Conservation (phyloP, 2,113 vertebrate species). For the Periophthalmodon schlosseri region DNA sequence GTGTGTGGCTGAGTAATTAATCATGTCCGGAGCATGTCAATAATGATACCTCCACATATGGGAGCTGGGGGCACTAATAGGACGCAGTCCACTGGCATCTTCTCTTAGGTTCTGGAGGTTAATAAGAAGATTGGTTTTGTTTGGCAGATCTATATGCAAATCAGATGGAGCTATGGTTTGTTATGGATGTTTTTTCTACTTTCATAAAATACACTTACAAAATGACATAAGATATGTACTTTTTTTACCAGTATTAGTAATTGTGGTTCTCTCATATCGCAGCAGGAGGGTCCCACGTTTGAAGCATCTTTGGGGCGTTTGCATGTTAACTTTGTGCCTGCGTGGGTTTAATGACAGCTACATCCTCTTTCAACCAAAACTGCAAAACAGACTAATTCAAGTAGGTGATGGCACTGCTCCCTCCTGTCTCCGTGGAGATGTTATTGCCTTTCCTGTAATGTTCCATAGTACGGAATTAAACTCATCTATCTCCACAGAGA, state of each 20-base stretch:
- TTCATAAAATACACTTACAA: neutral
- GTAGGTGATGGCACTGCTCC: too few species aligned
- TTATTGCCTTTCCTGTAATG: too few species aligned
- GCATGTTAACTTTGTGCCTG: neutral
- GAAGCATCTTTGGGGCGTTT: neutral
- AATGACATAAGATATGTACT: neutral
- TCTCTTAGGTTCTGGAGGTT: constrained; percentile 35
- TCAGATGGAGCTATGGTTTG: constrained; percentile 14
- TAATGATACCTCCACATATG: constrained; percentile 41
- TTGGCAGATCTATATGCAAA: constrained; percentile 47
- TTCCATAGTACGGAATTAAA: too few species aligned
- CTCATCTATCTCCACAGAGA: too few species aligned
- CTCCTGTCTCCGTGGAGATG: too few species aligned
- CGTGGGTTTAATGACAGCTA: too few species aligned
- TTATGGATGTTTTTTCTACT: neutral
- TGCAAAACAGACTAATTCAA: too few species aligned
- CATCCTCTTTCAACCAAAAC: too few species aligned
- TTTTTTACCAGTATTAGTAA: neutral
- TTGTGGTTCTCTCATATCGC: too few species aligned
- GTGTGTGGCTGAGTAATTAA: constrained; percentile 50
- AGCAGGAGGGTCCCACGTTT: neutral
- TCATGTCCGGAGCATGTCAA: constrained; percentile 44
- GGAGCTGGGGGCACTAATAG: constrained; percentile 23
- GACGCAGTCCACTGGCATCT: constrained; percentile 32
- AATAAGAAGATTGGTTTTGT: constrained; percentile 59